Base-by-base conservation (phyloP, 1,140 invertebrate species). In the Drosophila erecta region DNA sequence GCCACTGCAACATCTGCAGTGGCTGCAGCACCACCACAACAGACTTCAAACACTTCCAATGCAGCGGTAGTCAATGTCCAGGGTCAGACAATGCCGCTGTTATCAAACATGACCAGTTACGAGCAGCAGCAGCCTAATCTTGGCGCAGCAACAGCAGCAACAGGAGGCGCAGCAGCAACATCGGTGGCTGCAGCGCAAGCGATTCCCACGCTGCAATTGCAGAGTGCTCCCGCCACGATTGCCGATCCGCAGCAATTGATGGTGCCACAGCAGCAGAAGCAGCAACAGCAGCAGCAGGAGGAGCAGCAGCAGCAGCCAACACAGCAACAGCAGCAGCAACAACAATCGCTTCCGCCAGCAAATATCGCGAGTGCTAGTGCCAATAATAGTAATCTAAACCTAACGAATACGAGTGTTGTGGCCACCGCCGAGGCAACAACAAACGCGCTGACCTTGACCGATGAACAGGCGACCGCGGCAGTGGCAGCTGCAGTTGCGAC, bases 321-420 rank as follows among this genome's bases (percentile, higher is more conserved):
- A 66, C 73, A 66, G 35, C 59, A 60, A 43, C 65, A 72, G 37
- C 77, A 74, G n/a, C 69, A 60, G 12, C 81, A 80, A 35, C 80
- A 80, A 58, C 89, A 79, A 60, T 89, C 76, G 75, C 56, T 76
- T 49, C 81, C 69, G 65, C 41, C 64, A 81, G 61, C 80, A 70
- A 84, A 75, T 75, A 81, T 75, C 83, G 77, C 87, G 78, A 91
- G 85, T 84, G 90, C 85, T 83, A 91, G 85, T 91, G 90, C 89
- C 84, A 91, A 91, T 84, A 91, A 69, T 69, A 66, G 70, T 76
- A 85, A 69, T 59, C 50, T 84, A 64, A 85, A 80, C 64, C 73
- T 84, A 79, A 84, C 75, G 55, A 85, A 77, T 74, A 50, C 79
- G 64, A 84, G 56, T 65, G 56, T 72, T 35, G 67, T 50, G 46